Percentiles rank a stretch among this genome's conserved stretches.
Evolutionary conservation across 2,797 vertebrate genomes (phyloP).

Genomic region (Tapirus indicus): DNA sequence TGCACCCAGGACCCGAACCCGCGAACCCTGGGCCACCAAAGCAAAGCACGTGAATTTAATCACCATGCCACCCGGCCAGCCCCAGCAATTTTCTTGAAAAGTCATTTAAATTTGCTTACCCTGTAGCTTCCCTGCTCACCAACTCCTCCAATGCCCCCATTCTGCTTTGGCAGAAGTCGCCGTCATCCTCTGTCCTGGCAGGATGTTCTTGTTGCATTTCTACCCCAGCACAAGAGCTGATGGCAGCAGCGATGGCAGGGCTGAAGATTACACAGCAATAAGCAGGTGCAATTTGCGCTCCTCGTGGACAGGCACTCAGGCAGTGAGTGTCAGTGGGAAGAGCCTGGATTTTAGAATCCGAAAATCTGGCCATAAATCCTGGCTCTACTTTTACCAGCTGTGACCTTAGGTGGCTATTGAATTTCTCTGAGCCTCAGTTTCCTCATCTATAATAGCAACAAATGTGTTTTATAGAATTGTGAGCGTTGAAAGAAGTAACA

Average conservation of each 20-base stretch:
- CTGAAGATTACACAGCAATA: background rate
- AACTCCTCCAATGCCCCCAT: background rate
- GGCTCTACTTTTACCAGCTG: background rate
- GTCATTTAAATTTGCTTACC: background rate
- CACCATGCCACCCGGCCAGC: no score
- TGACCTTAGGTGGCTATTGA: background rate
- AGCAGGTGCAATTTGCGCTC: fast-evolving
- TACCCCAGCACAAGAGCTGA: background rate
- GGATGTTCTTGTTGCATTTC: background rate
- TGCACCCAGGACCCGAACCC: no score
- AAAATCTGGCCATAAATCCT: background rate
- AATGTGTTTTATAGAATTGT: background rate
- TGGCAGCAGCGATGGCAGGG: background rate
- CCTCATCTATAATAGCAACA: background rate
- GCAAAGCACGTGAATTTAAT: no score
- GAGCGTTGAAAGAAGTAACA: constrained; percentile 14
- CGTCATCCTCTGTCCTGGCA: fast-evolving
- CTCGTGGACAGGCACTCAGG: background rate
- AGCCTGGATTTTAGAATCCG: background rate
- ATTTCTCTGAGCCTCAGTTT: constrained; percentile 1
- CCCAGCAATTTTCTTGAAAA: background rate
- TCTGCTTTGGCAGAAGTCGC: background rate
- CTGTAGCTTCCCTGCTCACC: background rate
- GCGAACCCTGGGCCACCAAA: no score
- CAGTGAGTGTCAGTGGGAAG: background rate